phyloP scores from a whole-genome alignment of 2,113 vertebrate species.

The Sylvia atricapilla region DNA sequence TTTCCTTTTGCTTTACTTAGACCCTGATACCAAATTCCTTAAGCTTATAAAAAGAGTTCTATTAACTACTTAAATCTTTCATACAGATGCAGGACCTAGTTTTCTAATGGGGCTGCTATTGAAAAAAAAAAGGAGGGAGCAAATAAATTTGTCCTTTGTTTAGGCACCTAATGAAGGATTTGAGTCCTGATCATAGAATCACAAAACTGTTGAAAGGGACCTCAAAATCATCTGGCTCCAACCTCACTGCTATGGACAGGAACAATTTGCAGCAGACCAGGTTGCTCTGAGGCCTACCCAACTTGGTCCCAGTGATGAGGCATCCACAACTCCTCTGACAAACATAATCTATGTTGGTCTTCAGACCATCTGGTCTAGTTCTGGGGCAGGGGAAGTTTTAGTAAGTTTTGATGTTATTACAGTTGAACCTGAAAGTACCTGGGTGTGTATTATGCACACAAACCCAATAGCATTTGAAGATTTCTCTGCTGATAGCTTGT shows the following conservation, averaged over 20 bases:
- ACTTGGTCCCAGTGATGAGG: background rate
- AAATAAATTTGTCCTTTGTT: background rate
- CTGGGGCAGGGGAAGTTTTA: background rate
- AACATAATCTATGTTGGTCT: fast-evolving
- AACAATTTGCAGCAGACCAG: background rate
- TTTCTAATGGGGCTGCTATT: background rate
- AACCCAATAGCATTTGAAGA: background rate
- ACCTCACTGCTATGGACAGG: too few relatives aligned
- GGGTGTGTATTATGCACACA: background rate
- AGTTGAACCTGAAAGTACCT: background rate
- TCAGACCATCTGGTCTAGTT: background rate
- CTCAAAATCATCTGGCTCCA: background rate
- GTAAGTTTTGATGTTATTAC: background rate
- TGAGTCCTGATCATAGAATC: background rate
- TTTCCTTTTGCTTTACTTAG: background rate
- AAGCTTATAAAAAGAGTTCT: background rate
- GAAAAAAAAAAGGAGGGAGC: too few relatives aligned
- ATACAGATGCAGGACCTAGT: background rate
- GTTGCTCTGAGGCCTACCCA: background rate
- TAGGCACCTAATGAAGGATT: background rate
- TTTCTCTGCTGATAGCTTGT: background rate
- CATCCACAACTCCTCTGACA: background rate
- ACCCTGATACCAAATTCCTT: background rate
- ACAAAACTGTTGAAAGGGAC: background rate
- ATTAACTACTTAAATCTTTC: background rate